Conservation (phyloP, 2,797 vertebrate genomes). For the Onychomys leucogaster region DNA sequence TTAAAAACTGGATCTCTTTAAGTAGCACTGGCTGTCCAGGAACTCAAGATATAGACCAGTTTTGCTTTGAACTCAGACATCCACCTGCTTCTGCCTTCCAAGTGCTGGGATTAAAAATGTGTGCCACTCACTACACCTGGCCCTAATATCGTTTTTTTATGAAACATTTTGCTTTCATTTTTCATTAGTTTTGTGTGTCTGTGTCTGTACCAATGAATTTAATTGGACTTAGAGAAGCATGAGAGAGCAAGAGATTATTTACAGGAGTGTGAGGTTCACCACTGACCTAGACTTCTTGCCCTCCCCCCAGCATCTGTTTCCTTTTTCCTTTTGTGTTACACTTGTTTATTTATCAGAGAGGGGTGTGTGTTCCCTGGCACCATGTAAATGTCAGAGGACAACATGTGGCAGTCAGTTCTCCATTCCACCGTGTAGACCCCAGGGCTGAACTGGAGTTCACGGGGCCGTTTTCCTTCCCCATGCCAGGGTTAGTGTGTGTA, state of each 20-base stretch:
- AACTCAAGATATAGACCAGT: not conserved
- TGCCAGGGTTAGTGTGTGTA: too few species aligned
- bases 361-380: not conserved
- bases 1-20: not conserved
- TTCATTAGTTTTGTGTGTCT: too few species aligned
- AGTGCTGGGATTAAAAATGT: not conserved
- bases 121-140: too few species aligned
- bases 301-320: not conserved
- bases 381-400: not conserved
- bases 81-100: not conserved
- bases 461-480: not conserved
- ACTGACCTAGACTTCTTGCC: too few species aligned
- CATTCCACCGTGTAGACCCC: too few species aligned
- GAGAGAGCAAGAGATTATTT: too few species aligned
- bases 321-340: not conserved
- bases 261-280: too few species aligned
- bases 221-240: too few species aligned
- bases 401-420: not conserved
- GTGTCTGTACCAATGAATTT: too few species aligned
- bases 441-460: not conserved
- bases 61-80: not conserved
- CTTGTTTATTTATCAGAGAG: not conserved
- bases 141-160: not conserved
- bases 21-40: not conserved
- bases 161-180: not conserved